Base-by-base conservation (phyloP, 2,888 invertebrate genomes). In the Lumbricus terrestris region DNA sequence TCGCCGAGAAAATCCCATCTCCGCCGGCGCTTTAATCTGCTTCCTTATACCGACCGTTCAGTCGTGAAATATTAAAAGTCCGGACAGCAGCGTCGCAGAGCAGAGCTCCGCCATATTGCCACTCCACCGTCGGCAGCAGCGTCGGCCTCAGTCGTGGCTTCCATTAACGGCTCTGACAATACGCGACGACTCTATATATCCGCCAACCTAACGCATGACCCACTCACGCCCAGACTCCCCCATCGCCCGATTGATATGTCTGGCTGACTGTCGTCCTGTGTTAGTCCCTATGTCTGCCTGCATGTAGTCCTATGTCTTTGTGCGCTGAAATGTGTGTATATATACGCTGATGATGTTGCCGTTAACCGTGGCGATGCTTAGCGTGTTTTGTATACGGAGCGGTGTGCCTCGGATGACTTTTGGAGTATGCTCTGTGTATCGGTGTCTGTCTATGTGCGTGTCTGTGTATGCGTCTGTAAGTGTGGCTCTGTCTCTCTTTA, bases 41-140 rank as follows among this genome's bases (percentile, higher is more conserved):
- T 85, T 85, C 85, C 85, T 85, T 85, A 37, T 34, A 34, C 37
- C 34, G 37, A 15, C 8, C 85, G 34, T 35, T 85, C 85, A 85
- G 85, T 85, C 85, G 85, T 85, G 37, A 34, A 85, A 85, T 85
- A 85, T 85, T 35, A 85, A 85, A 85, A 69, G 69, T 69, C 69
- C 69, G 69, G 54, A 69, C 47, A 47, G 47, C 42, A 6, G 40
- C 6, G 40, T n/a, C n/a, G n/a, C n/a, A n/a, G n/a, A n/a, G n/a
- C 40, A 40, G 40, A 11, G 40, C 40, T 13, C n/a, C 40, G 40
- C 69, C 69, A 69, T 69, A 69, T 69, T 69, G 69, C 69, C 54
- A n/a, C n/a, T 69, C 29, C 4, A 69, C n/a, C 69, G n/a, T 18
- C 47, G 47, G 6, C 47, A 23, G 23, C 18, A n/a, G n/a, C n/a